A percentile compares a stretch with the other conserved stretches of the same genome.
Conservation (phyloP, 2,797 vertebrate genomes). For the Sebastes matsubarae region DNA sequence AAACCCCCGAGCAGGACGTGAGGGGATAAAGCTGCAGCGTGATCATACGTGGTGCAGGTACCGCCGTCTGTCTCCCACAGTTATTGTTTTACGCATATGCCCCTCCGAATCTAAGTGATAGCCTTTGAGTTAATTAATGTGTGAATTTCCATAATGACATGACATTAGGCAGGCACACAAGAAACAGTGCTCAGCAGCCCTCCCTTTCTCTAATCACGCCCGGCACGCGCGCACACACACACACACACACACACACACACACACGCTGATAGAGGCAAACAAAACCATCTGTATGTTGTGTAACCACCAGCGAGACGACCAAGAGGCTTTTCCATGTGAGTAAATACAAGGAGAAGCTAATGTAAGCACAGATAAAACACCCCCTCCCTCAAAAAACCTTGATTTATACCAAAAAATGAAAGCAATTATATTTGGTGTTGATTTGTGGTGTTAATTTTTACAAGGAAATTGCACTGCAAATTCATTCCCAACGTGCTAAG, state of each 20-base stretch:
- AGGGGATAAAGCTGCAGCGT: slow-evolving; percentile 18
- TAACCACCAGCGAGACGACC: slow-evolving; percentile 55
- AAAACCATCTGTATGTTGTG: slow-evolving; percentile 78
- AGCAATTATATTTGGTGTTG: slow-evolving; percentile 27
- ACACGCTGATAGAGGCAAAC: slow-evolving; percentile 74
- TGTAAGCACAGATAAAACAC: slow-evolving; percentile 17
- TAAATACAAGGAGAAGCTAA: slow-evolving; percentile 52
- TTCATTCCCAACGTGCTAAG: slow-evolving; percentile 14
- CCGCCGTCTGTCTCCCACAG: slow-evolving; percentile 24
- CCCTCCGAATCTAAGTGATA: slow-evolving; percentile 54
- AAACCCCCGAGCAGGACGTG: slow-evolving; percentile 1
- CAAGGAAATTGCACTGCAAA: slow-evolving; percentile 10
- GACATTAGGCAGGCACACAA: slow-evolving; percentile 52
- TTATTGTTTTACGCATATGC: slow-evolving; percentile 45
- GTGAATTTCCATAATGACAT: slow-evolving; percentile 67
- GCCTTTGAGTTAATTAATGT: slow-evolving; percentile 71
- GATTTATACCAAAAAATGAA: slow-evolving; percentile 28
- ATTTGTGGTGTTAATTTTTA: slow-evolving; percentile 36
- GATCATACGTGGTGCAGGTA: slow-evolving; percentile 28
- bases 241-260: slow-evolving; percentile 8
- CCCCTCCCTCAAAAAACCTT: background rate
- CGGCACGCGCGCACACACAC: slow-evolving; percentile 2
- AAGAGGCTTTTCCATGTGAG: slow-evolving; percentile 46
- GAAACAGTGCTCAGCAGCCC: slow-evolving; percentile 53
- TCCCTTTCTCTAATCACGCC: slow-evolving; percentile 15